These are phyloP conservation scores for Drosophila macrospina DNA, from an alignment of 2,888 invertebrate genomes.

Conservation along the genomic window DNA sequence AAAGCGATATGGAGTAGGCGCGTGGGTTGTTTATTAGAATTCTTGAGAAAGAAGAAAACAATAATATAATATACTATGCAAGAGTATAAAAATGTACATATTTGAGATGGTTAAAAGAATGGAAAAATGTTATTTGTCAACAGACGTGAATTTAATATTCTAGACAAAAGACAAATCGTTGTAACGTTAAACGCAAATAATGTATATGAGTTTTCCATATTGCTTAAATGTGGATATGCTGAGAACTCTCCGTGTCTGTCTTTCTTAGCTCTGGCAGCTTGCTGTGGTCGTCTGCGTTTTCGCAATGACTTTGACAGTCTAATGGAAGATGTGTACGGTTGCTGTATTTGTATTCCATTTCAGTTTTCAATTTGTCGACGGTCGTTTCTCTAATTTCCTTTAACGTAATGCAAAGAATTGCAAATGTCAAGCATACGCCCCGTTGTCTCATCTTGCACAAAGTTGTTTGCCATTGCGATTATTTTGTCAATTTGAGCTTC, in stretches of 20 bases:
- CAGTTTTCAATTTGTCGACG: constrained; percentile 63
- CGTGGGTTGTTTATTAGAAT: constrained; percentile 36
- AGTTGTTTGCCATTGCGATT: constrained; percentile 52
- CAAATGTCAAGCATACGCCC: constrained; percentile 75
- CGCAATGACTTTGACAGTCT: constrained; percentile 8
- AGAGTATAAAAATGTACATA: constrained; percentile 23
- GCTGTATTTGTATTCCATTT: constrained; percentile 74
- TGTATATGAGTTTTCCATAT: constrained; percentile 20
- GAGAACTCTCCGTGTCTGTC: neutral
- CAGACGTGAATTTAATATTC: constrained; percentile 50
- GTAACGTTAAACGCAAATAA: constrained; percentile 23
- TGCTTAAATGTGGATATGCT: neutral
- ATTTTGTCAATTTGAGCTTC: constrained; percentile 57
- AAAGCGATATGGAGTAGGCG: constrained; percentile 46
- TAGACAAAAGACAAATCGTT: constrained; percentile 24
- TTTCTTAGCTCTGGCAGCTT: constrained; percentile 2
- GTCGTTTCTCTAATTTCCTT: constrained; percentile 66
- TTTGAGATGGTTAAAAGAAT: constrained; percentile 38
- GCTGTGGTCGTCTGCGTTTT: constrained; percentile 10
- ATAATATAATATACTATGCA: neutral
- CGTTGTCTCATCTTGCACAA: constrained; percentile 34
- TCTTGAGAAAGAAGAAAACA: constrained; percentile 17
- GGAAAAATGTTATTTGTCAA: constrained; percentile 48
- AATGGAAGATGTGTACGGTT: constrained; percentile 23
- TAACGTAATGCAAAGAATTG: constrained; percentile 72